Evolutionary conservation across 2,888 invertebrate genomes (phyloP).

Genomic region (Aporophyla nigra): DNA sequence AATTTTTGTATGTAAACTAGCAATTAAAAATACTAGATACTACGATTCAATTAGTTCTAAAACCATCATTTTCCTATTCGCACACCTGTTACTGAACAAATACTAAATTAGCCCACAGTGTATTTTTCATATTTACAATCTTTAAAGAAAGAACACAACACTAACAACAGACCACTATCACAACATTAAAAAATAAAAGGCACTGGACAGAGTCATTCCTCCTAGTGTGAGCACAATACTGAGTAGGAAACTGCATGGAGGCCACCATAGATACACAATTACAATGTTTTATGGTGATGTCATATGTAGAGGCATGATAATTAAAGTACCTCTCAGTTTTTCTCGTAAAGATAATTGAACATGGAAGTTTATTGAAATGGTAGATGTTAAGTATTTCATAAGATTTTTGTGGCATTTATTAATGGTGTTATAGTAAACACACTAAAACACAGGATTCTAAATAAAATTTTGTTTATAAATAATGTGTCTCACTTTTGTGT

Average conservation of each 20-base stretch:
- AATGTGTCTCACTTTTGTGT: no score
- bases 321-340: constrained; percentile 67
- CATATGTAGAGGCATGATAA: constrained; percentile 77
- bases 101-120: neutral
- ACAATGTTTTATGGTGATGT: constrained; percentile 79
- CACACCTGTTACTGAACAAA: neutral
- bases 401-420: neutral
- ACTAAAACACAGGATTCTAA: no score
- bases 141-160: constrained; percentile 1
- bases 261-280: constrained; percentile 71
- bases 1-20: neutral
- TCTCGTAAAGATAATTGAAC: constrained; percentile 20
- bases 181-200: constrained; percentile 19
- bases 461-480: neutral
- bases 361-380: neutral
- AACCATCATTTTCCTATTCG: neutral
- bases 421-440: neutral
- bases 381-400: neutral
- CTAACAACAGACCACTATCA: neutral
- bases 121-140: neutral
- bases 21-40: neutral
- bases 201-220: constrained; percentile 65
- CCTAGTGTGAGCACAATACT: constrained; percentile 68
- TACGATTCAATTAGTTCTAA: neutral
- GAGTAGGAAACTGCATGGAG: constrained; percentile 70